Base-by-base conservation (phyloP, 2,888 invertebrate species). In the Arctia plantaginis region DNA sequence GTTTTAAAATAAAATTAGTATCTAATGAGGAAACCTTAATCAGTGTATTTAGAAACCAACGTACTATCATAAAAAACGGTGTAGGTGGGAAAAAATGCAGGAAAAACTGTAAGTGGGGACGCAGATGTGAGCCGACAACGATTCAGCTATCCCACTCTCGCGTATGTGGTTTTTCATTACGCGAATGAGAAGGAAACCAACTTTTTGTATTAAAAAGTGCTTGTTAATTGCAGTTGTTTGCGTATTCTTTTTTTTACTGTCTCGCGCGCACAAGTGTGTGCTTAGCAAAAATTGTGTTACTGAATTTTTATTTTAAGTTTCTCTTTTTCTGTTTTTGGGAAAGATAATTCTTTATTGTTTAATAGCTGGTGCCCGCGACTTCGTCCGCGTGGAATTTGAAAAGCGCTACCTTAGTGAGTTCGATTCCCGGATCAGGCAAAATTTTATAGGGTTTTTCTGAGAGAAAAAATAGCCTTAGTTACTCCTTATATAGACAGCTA, bases 31-130 rank as follows among this genome's bases (percentile, higher is more conserved):
- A 39, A 7, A 66, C 76, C 66, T 64, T 79, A 79, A 80, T 73
- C 33, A 69, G 79, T 87, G 69, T 74, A 77, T 69, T 71, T 35
- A 69, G 70, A 71, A 84, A 76, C 82, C 81, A 77, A 85, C 84
- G 88, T 82, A 85, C 84, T 85, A 83, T 77, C 83, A 87, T 82
- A 87, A 87, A 88, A 88, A 86, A 74, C 79, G 77, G 77, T 82
- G 84, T 85, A 86, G 86, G 86, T 90, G 87, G 87, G 84, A 87
- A 55, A 90, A 69, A 90, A 87, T 85, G 84, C 85, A 85, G 88
- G 86, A 86, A 90, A 88, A 88, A 89, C 85, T 87, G 85, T 87
- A 89, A 88, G 86, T 87, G 88, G 85, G 86, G 87, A 87, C 86
- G 82, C 89, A 90, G 85, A 88, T 88, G 88, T 79, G 85, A 85